Percentiles rank a stretch among this genome's conserved stretches.
These are phyloP conservation scores for Tor tambroides DNA, from an alignment of 2,113 vertebrate species.

Conservation along the genomic window DNA sequence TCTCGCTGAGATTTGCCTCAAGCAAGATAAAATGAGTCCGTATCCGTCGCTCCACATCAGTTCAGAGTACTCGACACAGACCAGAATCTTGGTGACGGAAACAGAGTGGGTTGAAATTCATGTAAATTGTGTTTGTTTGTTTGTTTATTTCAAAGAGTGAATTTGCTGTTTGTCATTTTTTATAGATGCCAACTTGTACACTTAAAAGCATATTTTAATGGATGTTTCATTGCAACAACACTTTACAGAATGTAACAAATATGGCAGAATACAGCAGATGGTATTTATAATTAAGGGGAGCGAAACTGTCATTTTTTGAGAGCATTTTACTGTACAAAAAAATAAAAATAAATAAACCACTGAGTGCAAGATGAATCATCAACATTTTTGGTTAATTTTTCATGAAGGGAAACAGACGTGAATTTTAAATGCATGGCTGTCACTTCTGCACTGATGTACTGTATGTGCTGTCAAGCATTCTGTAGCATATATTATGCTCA, in stretches of 20 bases:
- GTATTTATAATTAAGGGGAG: not conserved
- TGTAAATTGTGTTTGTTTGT: not conserved
- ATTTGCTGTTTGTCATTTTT: not conserved
- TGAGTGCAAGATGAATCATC: not conserved
- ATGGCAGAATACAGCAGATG: not conserved
- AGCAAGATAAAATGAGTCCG: slow-evolving; percentile 24
- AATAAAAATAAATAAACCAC: not conserved
- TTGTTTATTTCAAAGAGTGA: not conserved
- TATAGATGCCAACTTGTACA: not conserved
- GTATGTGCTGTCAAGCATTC: not conserved
- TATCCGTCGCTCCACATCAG: slow-evolving; percentile 21
- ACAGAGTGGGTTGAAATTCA: not conserved
- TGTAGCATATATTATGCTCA: not conserved
- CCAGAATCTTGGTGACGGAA: not conserved
- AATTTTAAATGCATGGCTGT: not conserved
- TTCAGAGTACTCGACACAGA: slow-evolving; percentile 9
- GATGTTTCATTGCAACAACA: not conserved
- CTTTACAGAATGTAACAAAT: not conserved
- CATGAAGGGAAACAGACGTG: not conserved
- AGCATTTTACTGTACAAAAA: not conserved
- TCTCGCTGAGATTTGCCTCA: slow-evolving; percentile 48
- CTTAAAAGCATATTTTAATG: not conserved
- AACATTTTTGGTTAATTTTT: not conserved
- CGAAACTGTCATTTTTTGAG: not conserved
- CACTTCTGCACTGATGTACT: not conserved